Base-by-base conservation (phyloP, 2,888 invertebrate genomes). In the Branchipolynoe longqiensis region DNA sequence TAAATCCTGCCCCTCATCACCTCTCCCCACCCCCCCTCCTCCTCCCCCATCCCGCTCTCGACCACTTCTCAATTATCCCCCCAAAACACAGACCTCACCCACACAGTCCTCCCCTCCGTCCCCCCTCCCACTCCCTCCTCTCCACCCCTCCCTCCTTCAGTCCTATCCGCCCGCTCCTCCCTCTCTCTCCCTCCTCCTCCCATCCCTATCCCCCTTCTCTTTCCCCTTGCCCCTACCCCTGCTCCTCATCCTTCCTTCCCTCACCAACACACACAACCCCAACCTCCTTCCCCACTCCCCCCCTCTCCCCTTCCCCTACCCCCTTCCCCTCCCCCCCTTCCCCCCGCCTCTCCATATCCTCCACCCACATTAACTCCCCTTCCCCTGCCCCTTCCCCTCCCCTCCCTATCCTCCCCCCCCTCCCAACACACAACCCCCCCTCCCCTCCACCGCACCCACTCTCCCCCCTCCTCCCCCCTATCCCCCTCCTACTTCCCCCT, bases 211-310 rank as follows among this genome's bases (percentile, higher is more conserved):
- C 14, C 25, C 33, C 4, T 28, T 28, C 64, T 2, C 64, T 28
- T 33, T 18, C 64, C 33, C 31, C 31, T 33, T 12, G 14, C 62
- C 31, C n/a, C 62, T 14, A 38, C 12, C 82, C 31, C 31, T 12
- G 81, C 82, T 41, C 38, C 31, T 18, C 84, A 14, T 41, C 33
- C 31, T 25, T 41, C 31, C 84, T 14, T 40, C 84, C 40, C 31
- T 40, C 25, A 12, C 33, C 38, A n/a, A n/a, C n/a, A n/a, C n/a
- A n/a, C n/a, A n/a, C n/a, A n/a, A n/a, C n/a, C n/a, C n/a, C n/a
- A n/a, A n/a, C n/a, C n/a, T n/a, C n/a, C n/a, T n/a, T n/a, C n/a
- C n/a, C n/a, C n/a, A 64, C 64, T 2, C 64, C n/a, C 64, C 33
- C 64, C 33, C 31, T 64, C 64, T 12, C 62, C 62, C 31, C n/a